Evolutionary conservation across 2,888 invertebrate genomes (phyloP), one percentile per base, ranked within the genome.

Genomic region (Eristalinus sepulchralis): DNA sequence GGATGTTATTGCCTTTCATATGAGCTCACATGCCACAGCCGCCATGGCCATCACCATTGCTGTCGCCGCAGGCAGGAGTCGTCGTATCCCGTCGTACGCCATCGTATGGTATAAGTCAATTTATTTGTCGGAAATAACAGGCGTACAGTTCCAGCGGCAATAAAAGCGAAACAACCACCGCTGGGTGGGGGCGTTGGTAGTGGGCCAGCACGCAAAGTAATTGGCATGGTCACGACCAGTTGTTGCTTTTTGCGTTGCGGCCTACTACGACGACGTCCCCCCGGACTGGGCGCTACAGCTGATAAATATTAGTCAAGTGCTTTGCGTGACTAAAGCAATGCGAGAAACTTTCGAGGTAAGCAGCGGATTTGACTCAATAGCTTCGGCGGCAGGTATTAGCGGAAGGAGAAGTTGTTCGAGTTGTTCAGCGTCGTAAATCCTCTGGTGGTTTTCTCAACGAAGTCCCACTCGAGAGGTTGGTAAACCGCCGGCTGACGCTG

Each of bases 271-370:
- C 33, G 22, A 27, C 24, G 63, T 10, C 67, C 20, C 62, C 33
- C 22, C 31, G 34, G 20, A 22, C 34, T 2, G 24, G 20, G 13
- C 33, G 67, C 70, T 53, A 47, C 63, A 57, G 33, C 53, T 80
- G 81, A 76, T 72, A 72, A 75, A 70, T 66, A 80, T 75, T 71
- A 84, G 71, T 57, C 55, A 76, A 76, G 81, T 81, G 76, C 76
- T 76, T 81, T 62, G 84, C 84, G 84, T 85, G 84, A 81, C 84
- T 11, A 77, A 81, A 77, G 72, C 81, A 77, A 81, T 77, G 76
- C 84, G 59, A 68, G 72, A 39, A 68, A 76, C 63, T 85, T 77
- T 62, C 47, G 22, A 84, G 59, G 71, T 71, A 81, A 77, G 71
- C 68, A 62, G 84, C 66, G 55, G 83, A 67, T 76, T 80, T 71